Base-by-base conservation (phyloP, 2,888 invertebrate genomes). In the Microctonus aethiopoides region DNA sequence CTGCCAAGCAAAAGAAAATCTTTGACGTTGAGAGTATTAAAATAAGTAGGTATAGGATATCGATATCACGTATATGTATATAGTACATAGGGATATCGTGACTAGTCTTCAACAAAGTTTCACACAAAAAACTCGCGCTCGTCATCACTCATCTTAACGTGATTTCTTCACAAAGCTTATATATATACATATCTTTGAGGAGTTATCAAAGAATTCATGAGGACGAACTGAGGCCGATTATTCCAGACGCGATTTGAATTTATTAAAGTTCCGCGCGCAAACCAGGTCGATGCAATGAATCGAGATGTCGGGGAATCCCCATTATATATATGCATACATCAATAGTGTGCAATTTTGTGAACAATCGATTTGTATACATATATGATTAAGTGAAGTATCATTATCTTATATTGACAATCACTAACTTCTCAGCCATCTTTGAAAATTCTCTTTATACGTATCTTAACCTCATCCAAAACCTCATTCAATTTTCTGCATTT, bases 401-500 rank as follows among this genome's bases (percentile, higher is more conserved):
- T 32, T 34, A 16, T 1, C 6, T 3, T 46, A 46, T 46, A 46
- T 46, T 46, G 46, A 16, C 16, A 9, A 16, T 16, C 46, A 46
- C 16, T 16, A 46, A 16, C 46, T 16, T 46, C 46, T 46, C 16
- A 1, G 16, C 46, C 7, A 16, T 46, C 20, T 16, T 46, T 46
- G 46, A 46, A n/a, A 46, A 46, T 46, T 16, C 46, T 46, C 46
- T 46, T 46, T 9, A 46, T 46, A 46, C 46, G 16, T 16, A 7
- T 16, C 7, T 16, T 46, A 46, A 24, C 22, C 24, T n/a, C n/a
- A 54, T 39, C 22, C 6, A n/a, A 65, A 54, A 54, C 56, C 54
- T 54, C 26, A 56, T 56, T 41, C 68, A 41, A 68, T 68, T 32
- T 61, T 56, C 68, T 68, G 61, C 39, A 54, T 68, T 46, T 62